A percentile compares a stretch with the other conserved stretches of the same genome.
phyloP scores from a whole-genome alignment of 2,888 invertebrate genomes.

The Gastracanthus pulcherrimus region DNA sequence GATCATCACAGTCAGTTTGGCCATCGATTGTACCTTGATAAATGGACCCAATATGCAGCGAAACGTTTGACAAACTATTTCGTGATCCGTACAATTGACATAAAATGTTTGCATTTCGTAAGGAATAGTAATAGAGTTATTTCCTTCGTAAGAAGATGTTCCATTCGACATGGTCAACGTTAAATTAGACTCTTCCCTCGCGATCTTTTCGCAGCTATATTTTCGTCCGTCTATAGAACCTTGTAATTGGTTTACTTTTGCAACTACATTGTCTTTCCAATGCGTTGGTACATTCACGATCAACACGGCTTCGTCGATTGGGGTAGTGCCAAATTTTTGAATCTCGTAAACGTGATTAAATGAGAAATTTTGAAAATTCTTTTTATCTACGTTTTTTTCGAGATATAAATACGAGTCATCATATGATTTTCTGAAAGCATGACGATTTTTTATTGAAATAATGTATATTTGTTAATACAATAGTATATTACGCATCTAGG shows the following conservation, averaged over 20 bases:
- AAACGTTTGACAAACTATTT: constrained; percentile 71
- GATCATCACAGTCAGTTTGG: constrained; percentile 5
- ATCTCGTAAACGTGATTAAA: constrained; percentile 71
- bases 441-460: no score
- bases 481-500: no score
- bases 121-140: not conserved
- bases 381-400: constrained; percentile 62
- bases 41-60: constrained; percentile 73
- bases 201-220: not conserved
- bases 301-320: constrained; percentile 72
- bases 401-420: constrained; percentile 71
- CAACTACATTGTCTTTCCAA: constrained; percentile 60
- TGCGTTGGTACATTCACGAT: constrained; percentile 71
- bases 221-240: constrained; percentile 60
- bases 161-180: not conserved
- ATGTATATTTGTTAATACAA: constrained; percentile 29
- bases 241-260: constrained; percentile 60
- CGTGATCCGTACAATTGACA: constrained; percentile 73
- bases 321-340: constrained; percentile 75
- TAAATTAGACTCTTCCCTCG: not conserved
- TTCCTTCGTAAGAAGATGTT: no score
- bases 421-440: constrained; percentile 41
- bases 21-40: constrained; percentile 3
- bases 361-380: constrained; percentile 66
- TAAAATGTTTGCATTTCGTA: constrained; percentile 24